These are phyloP conservation scores for Trididemnum miniatum DNA, from an alignment of 23 tunicate genomes.

Conservation along the genomic window DNA sequence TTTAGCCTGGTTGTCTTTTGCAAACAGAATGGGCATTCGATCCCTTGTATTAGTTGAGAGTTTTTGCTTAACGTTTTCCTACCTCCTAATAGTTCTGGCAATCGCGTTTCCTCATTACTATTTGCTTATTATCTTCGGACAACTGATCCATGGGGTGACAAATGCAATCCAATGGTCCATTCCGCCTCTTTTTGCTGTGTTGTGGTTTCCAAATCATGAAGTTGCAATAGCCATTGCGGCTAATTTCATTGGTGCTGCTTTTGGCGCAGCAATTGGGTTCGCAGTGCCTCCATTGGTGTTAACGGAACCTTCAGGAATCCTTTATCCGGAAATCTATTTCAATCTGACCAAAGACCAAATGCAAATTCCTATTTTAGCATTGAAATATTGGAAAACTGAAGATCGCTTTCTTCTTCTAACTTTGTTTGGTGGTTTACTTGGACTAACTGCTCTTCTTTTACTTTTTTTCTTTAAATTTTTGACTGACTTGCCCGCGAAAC, in stretches of 20 bases:
- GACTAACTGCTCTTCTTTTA: background rate
- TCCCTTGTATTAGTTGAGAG: background rate
- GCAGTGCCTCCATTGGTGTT: background rate
- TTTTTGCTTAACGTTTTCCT: background rate
- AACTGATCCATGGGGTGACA: too few relatives aligned
- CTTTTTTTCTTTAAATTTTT: background rate
- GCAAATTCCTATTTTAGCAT: background rate
- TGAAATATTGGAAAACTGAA: background rate
- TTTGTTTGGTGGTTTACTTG: background rate
- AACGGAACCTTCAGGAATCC: background rate
- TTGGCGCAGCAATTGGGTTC: background rate
- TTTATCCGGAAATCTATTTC: background rate
- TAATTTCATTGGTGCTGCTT: background rate
- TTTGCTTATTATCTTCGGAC: background rate
- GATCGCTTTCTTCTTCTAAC: background rate
- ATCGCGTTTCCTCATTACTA: background rate
- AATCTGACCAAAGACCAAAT: background rate
- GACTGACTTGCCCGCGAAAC: slow-evolving; percentile 5
- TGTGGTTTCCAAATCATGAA: slow-evolving; percentile 8
- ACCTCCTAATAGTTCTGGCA: background rate
- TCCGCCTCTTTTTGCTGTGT: slow-evolving; percentile 16
- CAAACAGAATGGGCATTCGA: slow-evolving; percentile 10
- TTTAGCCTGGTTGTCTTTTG: background rate
- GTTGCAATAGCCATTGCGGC: slow-evolving; percentile 10
- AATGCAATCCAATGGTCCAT: too few relatives aligned